Conservation (phyloP, 64 coral and sea anemone genomes). For the Porites australiensis region DNA sequence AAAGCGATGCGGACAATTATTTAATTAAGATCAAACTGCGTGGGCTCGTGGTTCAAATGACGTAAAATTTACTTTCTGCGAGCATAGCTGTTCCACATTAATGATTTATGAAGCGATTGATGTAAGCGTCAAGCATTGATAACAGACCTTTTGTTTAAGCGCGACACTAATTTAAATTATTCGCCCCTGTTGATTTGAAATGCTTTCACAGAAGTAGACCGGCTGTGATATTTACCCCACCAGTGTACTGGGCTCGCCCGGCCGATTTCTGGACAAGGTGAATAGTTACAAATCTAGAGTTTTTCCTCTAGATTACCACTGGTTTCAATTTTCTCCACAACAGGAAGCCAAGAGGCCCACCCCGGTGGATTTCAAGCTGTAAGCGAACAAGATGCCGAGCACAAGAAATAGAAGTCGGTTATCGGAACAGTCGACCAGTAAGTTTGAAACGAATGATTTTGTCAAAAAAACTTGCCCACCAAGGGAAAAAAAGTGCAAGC, state of each 20-base stretch:
- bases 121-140: conserved; percentile 9
- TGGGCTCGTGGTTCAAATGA: conserved; percentile 13
- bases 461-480: background rate
- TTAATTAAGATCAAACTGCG: conserved; percentile 47
- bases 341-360: conserved; percentile 5
- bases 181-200: conserved; percentile 25
- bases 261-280: background rate
- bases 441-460: conserved; percentile 17
- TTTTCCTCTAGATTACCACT: background rate
- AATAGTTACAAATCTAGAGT: background rate
- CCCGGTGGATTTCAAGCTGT: conserved; percentile 4
- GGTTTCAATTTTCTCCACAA: background rate
- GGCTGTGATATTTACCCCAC: background rate
- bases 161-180: conserved; percentile 27
- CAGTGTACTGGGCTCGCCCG: background rate
- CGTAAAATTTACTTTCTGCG: conserved; percentile 12
- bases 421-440: conserved; percentile 41
- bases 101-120: conserved; percentile 43
- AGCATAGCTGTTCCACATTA: background rate
- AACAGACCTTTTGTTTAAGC: conserved; percentile 31
- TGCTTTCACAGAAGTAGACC: conserved; percentile 31
- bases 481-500: background rate
- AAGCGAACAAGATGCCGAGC: conserved; percentile 58
- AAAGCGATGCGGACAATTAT: conserved; percentile 39
- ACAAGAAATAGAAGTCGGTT: conserved; percentile 58